Conservation (phyloP, 2,888 invertebrate genomes). For the Neoitamus cyanurus region DNA sequence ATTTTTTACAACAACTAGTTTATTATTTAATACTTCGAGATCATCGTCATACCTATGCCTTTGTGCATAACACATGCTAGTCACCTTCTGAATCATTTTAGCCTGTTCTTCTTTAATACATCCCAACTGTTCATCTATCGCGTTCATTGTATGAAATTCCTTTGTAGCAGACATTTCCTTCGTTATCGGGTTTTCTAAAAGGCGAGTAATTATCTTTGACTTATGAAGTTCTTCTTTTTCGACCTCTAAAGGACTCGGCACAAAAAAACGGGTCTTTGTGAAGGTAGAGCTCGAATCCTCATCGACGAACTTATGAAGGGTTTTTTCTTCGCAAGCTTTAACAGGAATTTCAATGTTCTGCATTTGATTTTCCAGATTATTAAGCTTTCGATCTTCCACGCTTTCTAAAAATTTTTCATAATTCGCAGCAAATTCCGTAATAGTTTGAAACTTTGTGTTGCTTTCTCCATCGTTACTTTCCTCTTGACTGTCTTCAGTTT, state of each 20-base stretch:
- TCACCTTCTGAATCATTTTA: slow-evolving; percentile 54
- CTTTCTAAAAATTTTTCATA: not conserved
- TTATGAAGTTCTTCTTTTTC: slow-evolving; percentile 46
- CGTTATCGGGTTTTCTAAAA: slow-evolving; percentile 50
- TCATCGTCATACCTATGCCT: slow-evolving; percentile 59
- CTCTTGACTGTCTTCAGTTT: not conserved
- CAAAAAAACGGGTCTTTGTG: not conserved
- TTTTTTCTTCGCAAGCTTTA: not conserved
- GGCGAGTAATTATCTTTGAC: slow-evolving; percentile 27
- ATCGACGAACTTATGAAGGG: not conserved
- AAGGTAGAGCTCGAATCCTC: not conserved
- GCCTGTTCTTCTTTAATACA: slow-evolving; percentile 54
- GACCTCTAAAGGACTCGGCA: not conserved
- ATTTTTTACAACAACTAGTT: slow-evolving; percentile 59
- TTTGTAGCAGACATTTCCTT: slow-evolving; percentile 54
- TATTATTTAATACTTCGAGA: slow-evolving; percentile 60
- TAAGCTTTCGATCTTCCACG: not conserved
- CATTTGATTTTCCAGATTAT: not conserved
- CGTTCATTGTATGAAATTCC: slow-evolving; percentile 39
- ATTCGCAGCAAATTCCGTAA: not conserved
- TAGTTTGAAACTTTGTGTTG: not conserved
- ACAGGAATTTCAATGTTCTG: not conserved
- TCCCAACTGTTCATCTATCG: slow-evolving; percentile 56
- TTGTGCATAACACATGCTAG: slow-evolving; percentile 59
- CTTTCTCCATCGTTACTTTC: not conserved